Conservation (phyloP, 1,140 invertebrate genomes). For the Conus betulinus region DNA sequence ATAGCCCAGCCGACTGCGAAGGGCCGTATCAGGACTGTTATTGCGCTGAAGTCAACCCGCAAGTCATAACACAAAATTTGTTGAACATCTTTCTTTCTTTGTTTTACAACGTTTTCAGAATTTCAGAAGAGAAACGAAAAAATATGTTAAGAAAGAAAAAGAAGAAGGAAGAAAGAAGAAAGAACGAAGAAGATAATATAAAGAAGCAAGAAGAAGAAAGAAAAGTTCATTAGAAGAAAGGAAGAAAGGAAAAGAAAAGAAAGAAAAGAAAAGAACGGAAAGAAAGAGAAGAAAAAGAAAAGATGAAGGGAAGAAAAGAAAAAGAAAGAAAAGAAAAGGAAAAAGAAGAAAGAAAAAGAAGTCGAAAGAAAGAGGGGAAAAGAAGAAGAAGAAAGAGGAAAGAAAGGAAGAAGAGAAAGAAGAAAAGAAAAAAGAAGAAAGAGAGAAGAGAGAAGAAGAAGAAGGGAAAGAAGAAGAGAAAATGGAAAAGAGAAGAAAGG, state of each 20-base stretch:
- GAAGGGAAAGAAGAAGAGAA: constrained; percentile 21
- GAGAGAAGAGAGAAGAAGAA: constrained; percentile 25
- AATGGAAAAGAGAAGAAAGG: constrained; percentile 1
- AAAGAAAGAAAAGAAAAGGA: neutral
- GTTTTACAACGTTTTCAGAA: too few species aligned
- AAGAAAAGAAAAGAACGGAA: neutral
- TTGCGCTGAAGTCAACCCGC: too few species aligned
- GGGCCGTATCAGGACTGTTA: too few species aligned
- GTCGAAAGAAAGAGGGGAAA: constrained; percentile 10
- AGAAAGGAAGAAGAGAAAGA: constrained; percentile 23
- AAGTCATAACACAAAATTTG: too few species aligned
- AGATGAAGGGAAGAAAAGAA: neutral
- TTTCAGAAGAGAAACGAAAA: too few species aligned
- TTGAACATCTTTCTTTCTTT: too few species aligned
- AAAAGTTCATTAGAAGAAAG: too few species aligned
- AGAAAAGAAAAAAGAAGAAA: constrained; percentile 24
- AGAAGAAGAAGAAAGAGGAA: constrained; percentile 21
- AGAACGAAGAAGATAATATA: too few species aligned
- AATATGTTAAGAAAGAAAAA: too few species aligned
- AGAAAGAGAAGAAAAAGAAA: neutral
- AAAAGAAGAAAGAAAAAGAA: neutral
- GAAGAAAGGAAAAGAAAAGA: neutral
- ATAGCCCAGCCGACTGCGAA: too few species aligned
- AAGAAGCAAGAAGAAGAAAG: too few species aligned
- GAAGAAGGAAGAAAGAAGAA: too few species aligned